These are phyloP conservation scores for Intellagama lesueurii DNA, from an alignment of 2,797 vertebrate genomes.

Conservation along the genomic window DNA sequence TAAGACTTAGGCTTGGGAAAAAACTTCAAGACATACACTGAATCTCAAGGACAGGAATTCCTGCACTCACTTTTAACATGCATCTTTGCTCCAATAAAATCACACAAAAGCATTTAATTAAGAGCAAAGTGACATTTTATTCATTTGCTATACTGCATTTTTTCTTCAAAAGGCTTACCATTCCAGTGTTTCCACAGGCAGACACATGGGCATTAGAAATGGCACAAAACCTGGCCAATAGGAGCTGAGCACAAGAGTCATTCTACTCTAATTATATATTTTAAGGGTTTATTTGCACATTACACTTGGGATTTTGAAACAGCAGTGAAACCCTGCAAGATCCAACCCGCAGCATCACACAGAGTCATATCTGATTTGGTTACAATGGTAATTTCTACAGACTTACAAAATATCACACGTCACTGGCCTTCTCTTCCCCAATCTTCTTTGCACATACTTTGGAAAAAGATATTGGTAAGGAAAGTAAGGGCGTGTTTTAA, in stretches of 20 bases:
- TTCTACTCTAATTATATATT: background rate
- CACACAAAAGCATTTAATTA: background rate
- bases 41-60: background rate
- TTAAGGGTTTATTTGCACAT: background rate
- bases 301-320: background rate
- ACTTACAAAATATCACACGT: background rate
- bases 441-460: background rate
- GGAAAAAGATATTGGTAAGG: background rate
- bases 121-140: constrained; percentile 3
- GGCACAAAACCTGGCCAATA: background rate
- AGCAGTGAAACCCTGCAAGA: background rate
- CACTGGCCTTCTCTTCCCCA: background rate
- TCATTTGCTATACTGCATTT: background rate
- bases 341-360: background rate
- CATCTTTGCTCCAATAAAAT: background rate
- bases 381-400: background rate
- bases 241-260: background rate
- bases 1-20: background rate
- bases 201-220: background rate
- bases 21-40: background rate
- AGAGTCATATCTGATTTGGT: background rate
- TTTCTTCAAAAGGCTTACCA: background rate
- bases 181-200: background rate
- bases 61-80: background rate
- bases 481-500: background rate